These are phyloP conservation scores for Agrotis segetum DNA, from an alignment of 2,888 invertebrate species.

Conservation along the genomic window DNA sequence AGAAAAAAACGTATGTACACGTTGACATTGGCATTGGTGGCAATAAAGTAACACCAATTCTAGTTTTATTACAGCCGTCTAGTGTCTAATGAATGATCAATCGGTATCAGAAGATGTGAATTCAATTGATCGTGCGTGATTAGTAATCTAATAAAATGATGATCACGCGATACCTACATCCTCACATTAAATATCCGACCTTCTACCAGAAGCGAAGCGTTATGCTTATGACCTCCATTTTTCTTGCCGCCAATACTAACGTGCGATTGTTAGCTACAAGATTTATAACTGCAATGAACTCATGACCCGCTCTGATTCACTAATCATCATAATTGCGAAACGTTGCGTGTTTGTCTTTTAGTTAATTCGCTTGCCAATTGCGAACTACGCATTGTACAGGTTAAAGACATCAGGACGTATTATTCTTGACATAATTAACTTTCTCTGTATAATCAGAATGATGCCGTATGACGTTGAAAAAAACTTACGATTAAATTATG, in stretches of 20 bases:
- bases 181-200: slow-evolving; percentile 47
- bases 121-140: slow-evolving; percentile 42
- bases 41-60: slow-evolving; percentile 14
- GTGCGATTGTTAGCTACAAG: slow-evolving; percentile 48
- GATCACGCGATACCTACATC: slow-evolving; percentile 45
- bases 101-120: slow-evolving; percentile 41
- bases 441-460: slow-evolving; percentile 35
- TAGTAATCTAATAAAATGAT: slow-evolving; percentile 53
- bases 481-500: slow-evolving; percentile 17
- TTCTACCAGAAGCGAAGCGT: slow-evolving; percentile 44
- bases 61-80: slow-evolving; percentile 34
- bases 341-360: slow-evolving; percentile 47
- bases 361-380: slow-evolving; percentile 26
- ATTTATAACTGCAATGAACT: slow-evolving; percentile 59
- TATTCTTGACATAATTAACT: slow-evolving; percentile 45
- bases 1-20: slow-evolving; percentile 26
- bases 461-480: slow-evolving; percentile 4
- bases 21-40: slow-evolving; percentile 46
- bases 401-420: slow-evolving; percentile 32
- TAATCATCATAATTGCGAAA: slow-evolving; percentile 55
- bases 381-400: slow-evolving; percentile 32
- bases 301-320: slow-evolving; percentile 58
- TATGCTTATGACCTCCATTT: slow-evolving; percentile 57
- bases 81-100: slow-evolving; percentile 41
- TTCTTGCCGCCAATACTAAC: slow-evolving; percentile 47